Base-by-base conservation (phyloP, 2,888 invertebrate genomes). In the Conops quadrifasciatus region DNA sequence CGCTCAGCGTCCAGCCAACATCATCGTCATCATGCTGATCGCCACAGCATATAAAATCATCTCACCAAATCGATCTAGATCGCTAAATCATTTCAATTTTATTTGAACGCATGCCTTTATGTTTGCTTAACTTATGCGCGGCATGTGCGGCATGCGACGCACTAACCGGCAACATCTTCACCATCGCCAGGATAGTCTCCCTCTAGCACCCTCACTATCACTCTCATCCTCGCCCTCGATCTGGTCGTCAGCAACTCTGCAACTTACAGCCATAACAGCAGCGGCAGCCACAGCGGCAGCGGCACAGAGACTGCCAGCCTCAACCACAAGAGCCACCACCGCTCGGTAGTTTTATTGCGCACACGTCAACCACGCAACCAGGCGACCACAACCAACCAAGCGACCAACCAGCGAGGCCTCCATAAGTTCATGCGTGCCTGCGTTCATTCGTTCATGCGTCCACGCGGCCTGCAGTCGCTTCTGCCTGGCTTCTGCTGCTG, bases 401-500 rank as follows among this genome's bases (percentile, higher is more conserved):
- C 19, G 43, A 30, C 16, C 9, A 13, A 5, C 59, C 9, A 59
- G 59, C 59, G 62, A n/a, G 59, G 59, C 59, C 16, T 26, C 26
- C 26, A 24, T 13, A 24, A n/a, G 21, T 15, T 51, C 21, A 19
- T 51, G 51, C 15, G 9, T 47, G 21, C 43, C 26, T 43, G 36
- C 15, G 19, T 36, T 9, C 2, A 13, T 15, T 16, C 2, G 28
- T 26, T 28, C 36, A n/a, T 21, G 59, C 59, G 26, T 26, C 26
- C 30, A 30, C 26, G 13, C 45, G 63, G 21, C 43, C 26, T 43
- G 36, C 15, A 80, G 80, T 79, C 59, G 59, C 30, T 4, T 7
- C 53, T 21, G 53, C 21, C 24, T 51, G 5, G 63, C 62, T 24
- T 26, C 43, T 78, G 81, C 78, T 36, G 68, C 62, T 60, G 60